phyloP scores from a whole-genome alignment of 2,797 vertebrate species.

The Danio jaintianensis region DNA sequence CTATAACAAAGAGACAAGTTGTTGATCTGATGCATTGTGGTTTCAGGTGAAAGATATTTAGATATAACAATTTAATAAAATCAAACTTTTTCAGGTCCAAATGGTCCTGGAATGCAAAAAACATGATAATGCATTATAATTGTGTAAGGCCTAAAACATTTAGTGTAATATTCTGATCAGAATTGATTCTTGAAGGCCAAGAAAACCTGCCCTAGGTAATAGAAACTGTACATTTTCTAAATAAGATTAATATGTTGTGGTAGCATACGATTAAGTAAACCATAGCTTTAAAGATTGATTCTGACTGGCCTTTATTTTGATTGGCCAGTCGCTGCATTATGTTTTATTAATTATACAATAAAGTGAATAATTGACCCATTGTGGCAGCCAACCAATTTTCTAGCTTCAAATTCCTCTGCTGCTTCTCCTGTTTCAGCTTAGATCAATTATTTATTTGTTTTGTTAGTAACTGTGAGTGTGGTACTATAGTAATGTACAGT shows the following conservation, averaged over 20 bases:
- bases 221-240: background rate
- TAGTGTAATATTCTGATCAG: background rate
- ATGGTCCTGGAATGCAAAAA: too few species aligned
- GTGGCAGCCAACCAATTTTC: background rate
- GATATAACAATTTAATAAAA: too few species aligned
- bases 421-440: background rate
- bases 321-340: background rate
- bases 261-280: background rate
- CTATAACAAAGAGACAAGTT: too few species aligned
- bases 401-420: background rate
- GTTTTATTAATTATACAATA: background rate
- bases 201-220: background rate
- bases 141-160: background rate
- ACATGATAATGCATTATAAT: too few species aligned
- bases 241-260: background rate
- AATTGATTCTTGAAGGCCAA: background rate
- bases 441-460: background rate
- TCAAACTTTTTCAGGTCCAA: too few species aligned
- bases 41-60: too few species aligned
- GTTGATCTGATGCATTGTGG: too few species aligned
- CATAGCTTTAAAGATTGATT: background rate
- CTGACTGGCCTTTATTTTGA: background rate
- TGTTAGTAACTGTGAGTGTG: background rate
- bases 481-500: background rate
- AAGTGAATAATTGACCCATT: background rate